A percentile compares a stretch with the other conserved stretches of the same genome.
These are phyloP conservation scores for Sebastes itinus DNA, from an alignment of 2,797 vertebrate species.

Conservation along the genomic window DNA sequence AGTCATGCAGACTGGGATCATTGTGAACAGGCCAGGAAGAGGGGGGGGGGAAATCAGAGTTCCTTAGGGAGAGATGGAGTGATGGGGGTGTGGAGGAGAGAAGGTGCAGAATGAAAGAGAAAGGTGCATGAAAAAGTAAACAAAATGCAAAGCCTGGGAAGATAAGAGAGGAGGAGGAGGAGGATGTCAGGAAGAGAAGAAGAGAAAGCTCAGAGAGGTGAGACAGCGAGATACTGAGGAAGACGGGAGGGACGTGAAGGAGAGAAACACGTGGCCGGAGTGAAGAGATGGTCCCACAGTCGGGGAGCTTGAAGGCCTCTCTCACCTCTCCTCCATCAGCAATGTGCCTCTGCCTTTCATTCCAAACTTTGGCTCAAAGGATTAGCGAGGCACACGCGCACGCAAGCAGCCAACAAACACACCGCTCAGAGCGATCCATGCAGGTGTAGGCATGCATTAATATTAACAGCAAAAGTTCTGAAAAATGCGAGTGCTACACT, in stretches of 20 bases:
- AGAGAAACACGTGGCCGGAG: slow-evolving; percentile 4
- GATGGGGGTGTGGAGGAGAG: not conserved
- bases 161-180: slow-evolving; percentile 31
- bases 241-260: slow-evolving; percentile 15
- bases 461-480: slow-evolving; percentile 76
- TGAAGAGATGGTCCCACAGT: slow-evolving; percentile 26
- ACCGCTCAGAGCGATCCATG: slow-evolving; percentile 68
- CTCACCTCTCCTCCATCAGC: slow-evolving; percentile 73
- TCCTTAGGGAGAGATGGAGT: slow-evolving; percentile 32
- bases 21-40: slow-evolving; percentile 70
- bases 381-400: slow-evolving; percentile 64
- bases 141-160: slow-evolving; percentile 14
- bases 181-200: not conserved
- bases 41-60: slow-evolving; percentile 55
- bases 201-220: slow-evolving; percentile 27
- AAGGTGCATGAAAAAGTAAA: slow-evolving; percentile 2
- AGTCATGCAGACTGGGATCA: slow-evolving; percentile 64
- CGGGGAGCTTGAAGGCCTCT: slow-evolving; percentile 50
- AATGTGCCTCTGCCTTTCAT: slow-evolving; percentile 68
- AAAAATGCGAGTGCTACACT: slow-evolving; percentile 62
- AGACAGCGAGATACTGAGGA: slow-evolving; percentile 12
- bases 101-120: not conserved
- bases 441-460: slow-evolving; percentile 81
- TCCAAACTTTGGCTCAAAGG: slow-evolving; percentile 71
- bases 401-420: slow-evolving; percentile 66